Percentiles rank a stretch among this genome's conserved stretches.
Conservation (phyloP, 1,140 invertebrate species). For the Cyrtorhinus lividipennis region DNA sequence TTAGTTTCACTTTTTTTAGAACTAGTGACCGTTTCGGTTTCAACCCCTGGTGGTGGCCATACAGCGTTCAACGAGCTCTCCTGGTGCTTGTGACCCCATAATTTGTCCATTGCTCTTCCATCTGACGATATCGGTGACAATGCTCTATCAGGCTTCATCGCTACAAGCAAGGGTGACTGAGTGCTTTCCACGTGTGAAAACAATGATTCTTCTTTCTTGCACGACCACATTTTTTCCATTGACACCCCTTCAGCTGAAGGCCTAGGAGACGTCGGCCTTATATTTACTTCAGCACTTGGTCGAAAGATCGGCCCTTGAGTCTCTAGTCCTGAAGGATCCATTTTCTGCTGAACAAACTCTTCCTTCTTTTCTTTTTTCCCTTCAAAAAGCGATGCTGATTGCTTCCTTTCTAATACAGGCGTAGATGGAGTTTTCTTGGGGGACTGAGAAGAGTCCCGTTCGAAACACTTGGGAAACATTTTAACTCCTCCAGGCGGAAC, state of each 20-base stretch:
- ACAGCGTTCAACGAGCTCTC: conserved; percentile 31
- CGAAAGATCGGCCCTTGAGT: conserved; percentile 12
- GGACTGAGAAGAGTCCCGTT: conserved; percentile 26
- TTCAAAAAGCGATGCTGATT: conserved; percentile 4
- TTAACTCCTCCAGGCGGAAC: conserved; percentile 46
- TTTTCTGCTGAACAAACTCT: conserved; percentile 20
- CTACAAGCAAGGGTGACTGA: not conserved
- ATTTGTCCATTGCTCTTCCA: conserved; percentile 29
- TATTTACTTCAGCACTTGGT: conserved; percentile 14
- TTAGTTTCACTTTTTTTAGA: conserved; percentile 4
- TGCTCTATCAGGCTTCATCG: not conserved
- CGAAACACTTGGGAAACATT: conserved; percentile 35
- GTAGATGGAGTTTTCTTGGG: conserved; percentile 11
- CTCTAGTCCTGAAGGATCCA: conserved; percentile 11
- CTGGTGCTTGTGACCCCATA: conserved; percentile 36
- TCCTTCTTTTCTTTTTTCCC: conserved; percentile 20
- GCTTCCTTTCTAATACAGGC: conserved; percentile 4
- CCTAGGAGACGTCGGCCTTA: conserved; percentile 29
- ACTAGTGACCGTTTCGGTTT: not conserved
- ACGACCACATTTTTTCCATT: conserved; percentile 45
- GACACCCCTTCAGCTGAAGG: conserved; percentile 42
- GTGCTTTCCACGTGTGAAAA: not conserved
- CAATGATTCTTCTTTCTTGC: conserved; percentile 10
- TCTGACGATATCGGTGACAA: conserved; percentile 26
- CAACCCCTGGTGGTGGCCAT: conserved; percentile 33